Conservation (phyloP, 2,113 vertebrate species). For the Oncorhynchus mykiss region DNA sequence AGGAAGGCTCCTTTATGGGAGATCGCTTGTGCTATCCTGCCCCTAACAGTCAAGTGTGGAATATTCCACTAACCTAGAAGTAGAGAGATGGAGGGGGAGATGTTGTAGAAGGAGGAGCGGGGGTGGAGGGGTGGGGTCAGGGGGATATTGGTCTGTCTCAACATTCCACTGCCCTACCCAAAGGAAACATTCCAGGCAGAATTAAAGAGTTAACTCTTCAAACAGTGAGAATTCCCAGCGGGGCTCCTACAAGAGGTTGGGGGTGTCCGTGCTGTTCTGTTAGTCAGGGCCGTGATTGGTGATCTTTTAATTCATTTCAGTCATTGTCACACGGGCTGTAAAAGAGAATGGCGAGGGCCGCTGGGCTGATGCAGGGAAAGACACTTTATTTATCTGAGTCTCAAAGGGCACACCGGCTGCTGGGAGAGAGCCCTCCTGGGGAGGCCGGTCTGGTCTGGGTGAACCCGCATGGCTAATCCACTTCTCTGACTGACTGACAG, state of each 20-base stretch:
- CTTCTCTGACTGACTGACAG: not conserved
- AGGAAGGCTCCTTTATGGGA: not conserved
- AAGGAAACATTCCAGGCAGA: conserved; percentile 81
- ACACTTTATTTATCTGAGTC: conserved; percentile 59
- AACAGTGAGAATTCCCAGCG: conserved; percentile 72
- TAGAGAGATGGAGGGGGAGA: conserved; percentile 54
- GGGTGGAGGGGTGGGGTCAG: conserved; percentile 26
- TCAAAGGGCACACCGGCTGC: conserved; percentile 65
- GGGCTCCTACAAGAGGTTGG: conserved; percentile 62
- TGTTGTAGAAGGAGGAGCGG: conserved; percentile 28
- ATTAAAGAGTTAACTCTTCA: conserved; percentile 79
- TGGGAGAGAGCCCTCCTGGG: conserved; percentile 38
- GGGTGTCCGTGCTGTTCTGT: conserved; percentile 34
- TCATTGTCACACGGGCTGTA: conserved; percentile 57
- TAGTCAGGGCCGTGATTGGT: conserved; percentile 56
- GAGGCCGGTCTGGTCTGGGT: conserved; percentile 19
- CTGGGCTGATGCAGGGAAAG: conserved; percentile 43
- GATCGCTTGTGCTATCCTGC: conserved; percentile 59
- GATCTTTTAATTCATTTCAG: conserved; percentile 68
- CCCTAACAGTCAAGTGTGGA: conserved; percentile 64
- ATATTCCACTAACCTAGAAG: conserved; percentile 62
- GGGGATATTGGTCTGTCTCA: conserved; percentile 66
- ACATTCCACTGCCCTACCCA: conserved; percentile 73
- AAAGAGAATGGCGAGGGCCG: conserved; percentile 49
- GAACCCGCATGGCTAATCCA: not conserved